A percentile compares a stretch with the other conserved stretches of the same genome.
Evolutionary conservation across 2,113 vertebrate species (phyloP).

Genomic region (Hypanus sabinus): DNA sequence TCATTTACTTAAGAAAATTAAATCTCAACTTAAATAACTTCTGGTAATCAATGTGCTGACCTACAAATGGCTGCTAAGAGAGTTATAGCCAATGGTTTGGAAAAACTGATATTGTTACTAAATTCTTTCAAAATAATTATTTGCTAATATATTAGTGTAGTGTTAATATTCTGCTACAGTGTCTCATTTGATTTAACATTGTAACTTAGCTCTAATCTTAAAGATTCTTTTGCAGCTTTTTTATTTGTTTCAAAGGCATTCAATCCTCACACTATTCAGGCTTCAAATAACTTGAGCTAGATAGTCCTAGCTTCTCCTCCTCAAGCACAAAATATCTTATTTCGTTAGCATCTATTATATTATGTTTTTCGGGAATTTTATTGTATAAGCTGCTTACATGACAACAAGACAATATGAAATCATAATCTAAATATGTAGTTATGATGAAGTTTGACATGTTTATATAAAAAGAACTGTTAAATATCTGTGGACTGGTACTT

Average conservation of each 20-base stretch:
- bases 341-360: neutral
- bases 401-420: neutral
- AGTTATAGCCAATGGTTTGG: neutral
- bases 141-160: constrained; percentile 16
- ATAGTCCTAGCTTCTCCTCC: neutral
- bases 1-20: neutral
- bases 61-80: neutral
- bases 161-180: neutral
- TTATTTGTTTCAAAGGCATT: neutral
- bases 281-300: neutral
- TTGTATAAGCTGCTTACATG: no score
- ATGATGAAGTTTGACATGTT: neutral
- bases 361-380: neutral
- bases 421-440: neutral
- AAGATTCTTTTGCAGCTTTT: neutral
- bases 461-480: neutral
- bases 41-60: neutral
- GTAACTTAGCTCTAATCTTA: neutral
- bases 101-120: neutral
- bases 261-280: neutral
- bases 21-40: constrained; percentile 13
- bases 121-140: neutral
- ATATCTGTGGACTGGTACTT: neutral
- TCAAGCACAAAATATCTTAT: neutral
- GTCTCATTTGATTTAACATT: neutral